Evolutionary conservation across 2,113 vertebrate species (phyloP).

Genomic region (Nothoprocta perdicaria): DNA sequence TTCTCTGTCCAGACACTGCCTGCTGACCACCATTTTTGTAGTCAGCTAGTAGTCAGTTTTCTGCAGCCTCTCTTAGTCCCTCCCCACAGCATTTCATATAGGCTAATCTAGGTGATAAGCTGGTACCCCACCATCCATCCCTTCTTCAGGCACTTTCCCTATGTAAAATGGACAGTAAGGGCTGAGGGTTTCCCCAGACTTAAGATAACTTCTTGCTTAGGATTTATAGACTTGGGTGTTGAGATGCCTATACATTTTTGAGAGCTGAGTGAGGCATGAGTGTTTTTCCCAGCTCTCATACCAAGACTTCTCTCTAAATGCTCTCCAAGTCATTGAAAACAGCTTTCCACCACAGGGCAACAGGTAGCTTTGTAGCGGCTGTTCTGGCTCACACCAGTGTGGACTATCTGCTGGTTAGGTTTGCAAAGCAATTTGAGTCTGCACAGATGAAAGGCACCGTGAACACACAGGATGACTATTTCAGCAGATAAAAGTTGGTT

Average conservation of each 20-base stretch:
- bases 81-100: neutral
- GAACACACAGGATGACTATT: neutral
- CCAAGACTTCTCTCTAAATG: neutral
- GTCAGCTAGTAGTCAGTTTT: neutral
- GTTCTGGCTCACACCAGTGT: neutral
- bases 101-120: neutral
- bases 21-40: neutral
- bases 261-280: neutral
- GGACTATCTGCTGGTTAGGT: neutral
- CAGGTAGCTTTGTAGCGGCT: neutral
- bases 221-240: neutral
- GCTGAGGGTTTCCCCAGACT: neutral
- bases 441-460: neutral
- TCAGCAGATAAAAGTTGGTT: neutral
- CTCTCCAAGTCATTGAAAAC: neutral
- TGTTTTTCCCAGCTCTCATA: neutral
- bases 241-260: no score
- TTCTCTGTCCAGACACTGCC: no score
- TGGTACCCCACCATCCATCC: neutral
- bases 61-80: neutral
- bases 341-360: neutral
- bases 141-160: neutral
- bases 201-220: neutral
- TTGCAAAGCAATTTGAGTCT: neutral
- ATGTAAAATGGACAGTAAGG: rapidly evolving